Evolutionary conservation across 2,888 invertebrate genomes (phyloP).

Genomic region (Drosophila neonasuta): DNA sequence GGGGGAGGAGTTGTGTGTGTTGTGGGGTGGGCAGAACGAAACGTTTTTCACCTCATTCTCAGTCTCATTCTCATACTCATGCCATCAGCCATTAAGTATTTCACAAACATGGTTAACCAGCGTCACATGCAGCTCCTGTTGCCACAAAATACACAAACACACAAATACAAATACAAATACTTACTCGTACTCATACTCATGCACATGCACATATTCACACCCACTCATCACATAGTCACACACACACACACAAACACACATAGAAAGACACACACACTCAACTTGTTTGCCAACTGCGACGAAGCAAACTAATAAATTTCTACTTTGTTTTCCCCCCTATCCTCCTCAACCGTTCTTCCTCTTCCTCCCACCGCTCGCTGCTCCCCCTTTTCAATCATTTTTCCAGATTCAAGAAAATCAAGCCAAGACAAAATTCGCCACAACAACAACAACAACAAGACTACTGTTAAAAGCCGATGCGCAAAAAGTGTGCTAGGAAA

Average conservation of each 20-base stretch:
- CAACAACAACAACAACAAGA: slow-evolving; percentile 11
- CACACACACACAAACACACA: slow-evolving; percentile 24
- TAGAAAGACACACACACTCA: slow-evolving; percentile 38
- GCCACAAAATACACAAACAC: slow-evolving; percentile 13
- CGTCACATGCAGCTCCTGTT: slow-evolving; percentile 52
- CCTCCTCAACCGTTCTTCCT: slow-evolving; percentile 2
- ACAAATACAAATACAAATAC: slow-evolving; percentile 20
- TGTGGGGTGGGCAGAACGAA: slow-evolving; percentile 34
- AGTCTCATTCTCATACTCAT: slow-evolving; percentile 53
- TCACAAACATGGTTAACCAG: slow-evolving; percentile 51
- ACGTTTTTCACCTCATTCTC: slow-evolving; percentile 65
- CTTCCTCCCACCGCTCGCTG: background rate
- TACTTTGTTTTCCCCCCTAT: slow-evolving; percentile 56
- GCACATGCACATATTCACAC: slow-evolving; percentile 20
- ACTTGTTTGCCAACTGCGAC: slow-evolving; percentile 74
- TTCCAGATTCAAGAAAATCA: slow-evolving; percentile 68
- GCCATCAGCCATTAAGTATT: slow-evolving; percentile 45
- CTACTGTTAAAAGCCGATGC: slow-evolving; percentile 41
- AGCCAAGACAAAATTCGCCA: slow-evolving; percentile 55
- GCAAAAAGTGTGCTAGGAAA: slow-evolving; percentile 43
- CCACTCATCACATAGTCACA: slow-evolving; percentile 34
- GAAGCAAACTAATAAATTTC: slow-evolving; percentile 77
- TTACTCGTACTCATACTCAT: slow-evolving; percentile 24
- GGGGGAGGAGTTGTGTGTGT: background rate
- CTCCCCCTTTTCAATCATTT: slow-evolving; percentile 62